A percentile compares a stretch with the other conserved stretches of the same genome.
These are phyloP conservation scores for Ceyx margarethae DNA, from an alignment of 2,113 vertebrate species.

Conservation along the genomic window DNA sequence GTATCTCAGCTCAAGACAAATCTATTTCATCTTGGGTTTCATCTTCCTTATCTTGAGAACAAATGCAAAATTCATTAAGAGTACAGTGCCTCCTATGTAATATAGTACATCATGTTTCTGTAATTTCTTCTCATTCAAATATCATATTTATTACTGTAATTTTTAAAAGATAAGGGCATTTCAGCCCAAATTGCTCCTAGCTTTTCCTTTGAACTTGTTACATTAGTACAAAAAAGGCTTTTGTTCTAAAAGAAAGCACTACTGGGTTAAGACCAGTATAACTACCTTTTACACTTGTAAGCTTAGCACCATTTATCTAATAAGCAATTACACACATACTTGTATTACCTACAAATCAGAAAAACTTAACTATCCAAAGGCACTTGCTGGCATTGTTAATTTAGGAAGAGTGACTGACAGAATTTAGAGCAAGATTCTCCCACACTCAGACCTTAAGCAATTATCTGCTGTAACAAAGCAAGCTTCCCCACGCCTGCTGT, in stretches of 20 bases:
- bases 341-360: neutral
- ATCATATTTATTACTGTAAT: neutral
- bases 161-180: conserved; percentile 26
- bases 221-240: neutral
- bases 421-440: neutral
- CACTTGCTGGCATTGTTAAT: neutral
- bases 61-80: conserved; percentile 22
- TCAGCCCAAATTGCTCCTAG: neutral
- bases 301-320: neutral
- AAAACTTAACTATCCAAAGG: neutral
- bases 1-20: conserved; percentile 7
- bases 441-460: neutral
- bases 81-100: neutral
- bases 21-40: neutral
- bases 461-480: neutral
- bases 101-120: neutral
- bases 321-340: neutral
- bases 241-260: neutral
- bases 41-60: conserved; percentile 15
- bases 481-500: neutral
- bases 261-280: neutral
- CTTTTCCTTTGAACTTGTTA: conserved; percentile 7
- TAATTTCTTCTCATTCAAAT: neutral
- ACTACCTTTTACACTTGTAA: neutral
- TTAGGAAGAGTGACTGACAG: neutral